Percentiles rank a stretch among this genome's conserved stretches.
These are phyloP conservation scores for Poeciliopsis turrubarensis DNA, from an alignment of 2,113 vertebrate species.

Conservation along the genomic window DNA sequence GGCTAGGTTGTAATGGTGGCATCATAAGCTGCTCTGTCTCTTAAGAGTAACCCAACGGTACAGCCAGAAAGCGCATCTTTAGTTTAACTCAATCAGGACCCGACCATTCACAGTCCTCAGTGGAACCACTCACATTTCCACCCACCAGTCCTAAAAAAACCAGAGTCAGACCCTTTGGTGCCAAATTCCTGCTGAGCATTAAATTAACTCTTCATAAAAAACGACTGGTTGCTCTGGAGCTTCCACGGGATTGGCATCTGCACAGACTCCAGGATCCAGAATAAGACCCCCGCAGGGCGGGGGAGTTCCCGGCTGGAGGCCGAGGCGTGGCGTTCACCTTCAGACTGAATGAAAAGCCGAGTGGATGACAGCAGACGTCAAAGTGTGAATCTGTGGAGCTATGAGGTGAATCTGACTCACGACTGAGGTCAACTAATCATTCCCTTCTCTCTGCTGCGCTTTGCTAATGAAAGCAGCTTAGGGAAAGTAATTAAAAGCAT, in stretches of 20 bases:
- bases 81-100: neutral
- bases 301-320: constrained; percentile 2
- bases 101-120: neutral
- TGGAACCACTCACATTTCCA: neutral
- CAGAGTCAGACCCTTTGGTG: constrained; percentile 21
- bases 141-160: constrained; percentile 1
- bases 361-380: neutral
- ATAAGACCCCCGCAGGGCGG: neutral
- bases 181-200: constrained; percentile 54
- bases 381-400: neutral
- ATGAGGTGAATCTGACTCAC: constrained; percentile 12
- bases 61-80: constrained; percentile 9
- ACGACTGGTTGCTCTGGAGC: constrained; percentile 38
- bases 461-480: constrained; percentile 17
- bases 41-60: neutral
- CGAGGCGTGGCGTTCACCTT: neutral
- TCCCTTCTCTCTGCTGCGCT: neutral
- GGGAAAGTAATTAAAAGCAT: constrained; percentile 15
- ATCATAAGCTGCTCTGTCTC: constrained; percentile 5
- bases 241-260: neutral
- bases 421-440: constrained; percentile 1
- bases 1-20: constrained; percentile 30
- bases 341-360: neutral
- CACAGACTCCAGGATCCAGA: constrained; percentile 11
- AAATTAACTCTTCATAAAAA: constrained; percentile 61